A percentile compares a stretch with the other conserved stretches of the same genome.
Evolutionary conservation across 2,797 vertebrate genomes (phyloP).

Genomic region (Denticeps clupeoides): DNA sequence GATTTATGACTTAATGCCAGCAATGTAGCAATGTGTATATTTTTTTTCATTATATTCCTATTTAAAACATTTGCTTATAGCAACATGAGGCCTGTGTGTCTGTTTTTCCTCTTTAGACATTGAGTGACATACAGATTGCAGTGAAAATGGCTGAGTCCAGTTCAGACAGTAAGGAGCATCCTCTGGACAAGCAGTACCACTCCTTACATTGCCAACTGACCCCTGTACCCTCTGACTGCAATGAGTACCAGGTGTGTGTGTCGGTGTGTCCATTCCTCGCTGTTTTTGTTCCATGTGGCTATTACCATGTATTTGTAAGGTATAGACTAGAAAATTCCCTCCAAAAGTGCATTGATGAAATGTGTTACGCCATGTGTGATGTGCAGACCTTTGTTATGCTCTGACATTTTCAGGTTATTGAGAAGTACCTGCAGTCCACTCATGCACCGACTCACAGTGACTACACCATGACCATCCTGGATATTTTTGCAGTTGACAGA

Average conservation of each 20-base stretch:
- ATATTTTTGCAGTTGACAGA: constrained; percentile 69
- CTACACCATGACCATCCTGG: constrained; percentile 73
- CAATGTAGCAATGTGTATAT: neutral
- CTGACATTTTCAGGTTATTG: constrained; percentile 58
- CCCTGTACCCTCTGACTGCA: constrained; percentile 50
- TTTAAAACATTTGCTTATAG: no score
- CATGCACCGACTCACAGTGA: constrained; percentile 73
- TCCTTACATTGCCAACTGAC: constrained; percentile 62
- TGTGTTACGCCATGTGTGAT: no score
- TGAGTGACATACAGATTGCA: constrained; percentile 76
- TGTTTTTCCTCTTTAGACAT: constrained; percentile 42
- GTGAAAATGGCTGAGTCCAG: constrained; percentile 70
- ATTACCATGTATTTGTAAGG: no score
- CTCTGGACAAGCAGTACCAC: constrained; percentile 69
- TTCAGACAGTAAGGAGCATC: constrained; percentile 56
- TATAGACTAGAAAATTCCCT: no score
- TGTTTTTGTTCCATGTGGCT: no score
- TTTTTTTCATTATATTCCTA: neutral
- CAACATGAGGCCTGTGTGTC: neutral
- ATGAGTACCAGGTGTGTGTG: constrained; percentile 67
- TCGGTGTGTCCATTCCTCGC: no score
- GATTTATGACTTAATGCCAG: neutral
- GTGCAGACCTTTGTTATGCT: neutral
- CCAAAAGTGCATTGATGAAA: neutral
- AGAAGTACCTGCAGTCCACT: constrained; percentile 69